Evolutionary conservation across 2,113 vertebrate genomes (phyloP), one percentile per base, ranked within the genome.

Genomic region (Mixornis gularis): DNA sequence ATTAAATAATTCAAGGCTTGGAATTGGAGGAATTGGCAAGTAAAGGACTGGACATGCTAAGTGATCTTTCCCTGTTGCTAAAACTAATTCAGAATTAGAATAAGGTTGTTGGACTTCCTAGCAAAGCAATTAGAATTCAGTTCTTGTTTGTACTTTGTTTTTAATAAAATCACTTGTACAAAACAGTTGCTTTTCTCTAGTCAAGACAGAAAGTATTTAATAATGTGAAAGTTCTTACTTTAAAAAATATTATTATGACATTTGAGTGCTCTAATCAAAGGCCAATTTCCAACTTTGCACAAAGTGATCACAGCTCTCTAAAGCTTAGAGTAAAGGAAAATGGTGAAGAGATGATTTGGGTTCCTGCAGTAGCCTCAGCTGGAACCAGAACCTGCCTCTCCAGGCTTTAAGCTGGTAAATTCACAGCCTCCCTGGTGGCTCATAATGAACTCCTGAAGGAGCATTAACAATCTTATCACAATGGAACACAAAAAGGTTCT

Each of bases 141-240:
- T 79, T 85, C 74, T 71, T 93, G 36, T 79, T 87, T 65, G 63
- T 85, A 41, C 55, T 89, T 85, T 92, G 41, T 52, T 87, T 89
- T 87, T 81, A 69, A 64, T 71, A 48, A 74, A 93, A 87, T 79
- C 17, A 34, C 49, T 76, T 87, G 18, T 60, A 58, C 29, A 52
- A 82, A 87, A 53, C 20, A 49, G 15, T 79, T 76, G 30, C n/a
- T 79, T 91, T 91, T 79, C 24, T 71, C 4, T 21, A 58, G 38
- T 53, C 13, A 69, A 72, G 46, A 69, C 20, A 62, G 24, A 13
- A 41, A 71, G 36, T 48, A 36, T 66, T 70, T 77, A 78, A 62
- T 72, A 82, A 51, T 3, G 2, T 46, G 26, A 34, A 41, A 36
- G 18, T 88, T 90, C 60, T 52, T 87, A 25, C 18, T 73, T 65